phyloP scores from a whole-genome alignment of 2,888 invertebrate species.

The Metopia argyrocephala region DNA sequence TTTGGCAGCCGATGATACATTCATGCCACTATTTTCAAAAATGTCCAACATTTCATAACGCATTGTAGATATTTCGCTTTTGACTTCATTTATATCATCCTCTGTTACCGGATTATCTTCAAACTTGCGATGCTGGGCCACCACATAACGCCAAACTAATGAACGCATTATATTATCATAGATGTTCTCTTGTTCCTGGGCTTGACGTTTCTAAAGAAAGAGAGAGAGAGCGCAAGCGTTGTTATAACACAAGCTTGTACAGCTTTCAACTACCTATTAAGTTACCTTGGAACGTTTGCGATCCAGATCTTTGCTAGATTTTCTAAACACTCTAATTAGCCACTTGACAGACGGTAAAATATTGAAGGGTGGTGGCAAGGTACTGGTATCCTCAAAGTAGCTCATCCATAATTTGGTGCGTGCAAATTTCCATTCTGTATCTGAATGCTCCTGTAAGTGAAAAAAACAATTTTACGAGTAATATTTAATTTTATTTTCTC shows the following conservation, averaged over 20 bases:
- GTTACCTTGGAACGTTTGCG: constrained; percentile 75
- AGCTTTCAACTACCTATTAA: no score
- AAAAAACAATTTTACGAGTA: no score
- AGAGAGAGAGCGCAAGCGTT: neutral
- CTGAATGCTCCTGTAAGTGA: constrained; percentile 89
- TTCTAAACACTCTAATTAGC: constrained; percentile 83
- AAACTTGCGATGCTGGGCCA: constrained; percentile 89
- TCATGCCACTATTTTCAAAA: constrained; percentile 91
- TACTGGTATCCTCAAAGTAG: constrained; percentile 94
- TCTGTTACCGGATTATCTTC: constrained; percentile 94
- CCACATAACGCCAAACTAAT: constrained; percentile 94
- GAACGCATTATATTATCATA: constrained; percentile 92
- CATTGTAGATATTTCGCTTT: constrained; percentile 94
- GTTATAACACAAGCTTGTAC: neutral
- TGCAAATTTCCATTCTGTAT: constrained; percentile 98
- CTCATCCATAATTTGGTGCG: constrained; percentile 96
- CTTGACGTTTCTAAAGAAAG: constrained; percentile 78
- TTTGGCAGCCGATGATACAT: constrained; percentile 85
- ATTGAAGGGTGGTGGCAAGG: constrained; percentile 96
- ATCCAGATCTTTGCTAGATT: constrained; percentile 78
- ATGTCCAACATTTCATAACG: constrained; percentile 95
- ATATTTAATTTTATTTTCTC: constrained; percentile 7
- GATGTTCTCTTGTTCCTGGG: constrained; percentile 84
- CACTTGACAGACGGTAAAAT: constrained; percentile 93
- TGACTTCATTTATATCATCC: constrained; percentile 95